Conservation (phyloP, 2,797 vertebrate species). For the Cossypha caffra region DNA sequence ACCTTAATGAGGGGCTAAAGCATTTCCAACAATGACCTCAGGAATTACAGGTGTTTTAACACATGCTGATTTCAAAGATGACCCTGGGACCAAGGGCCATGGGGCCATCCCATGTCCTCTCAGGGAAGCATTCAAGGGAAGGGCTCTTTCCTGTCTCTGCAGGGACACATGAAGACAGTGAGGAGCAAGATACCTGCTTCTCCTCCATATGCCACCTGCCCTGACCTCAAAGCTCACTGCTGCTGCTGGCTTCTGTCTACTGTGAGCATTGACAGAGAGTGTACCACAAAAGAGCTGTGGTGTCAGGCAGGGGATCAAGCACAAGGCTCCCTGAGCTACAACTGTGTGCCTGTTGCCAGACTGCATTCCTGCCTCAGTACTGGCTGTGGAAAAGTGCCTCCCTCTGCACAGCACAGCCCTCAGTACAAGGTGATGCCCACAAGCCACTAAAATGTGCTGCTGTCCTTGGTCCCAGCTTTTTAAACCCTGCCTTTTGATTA, state of each 20-base stretch:
- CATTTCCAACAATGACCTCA: slow-evolving; percentile 46
- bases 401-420: background rate
- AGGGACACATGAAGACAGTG: background rate
- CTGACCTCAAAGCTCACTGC: background rate
- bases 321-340: background rate
- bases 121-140: background rate
- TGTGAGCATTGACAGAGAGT: background rate
- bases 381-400: background rate
- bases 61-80: slow-evolving; percentile 36
- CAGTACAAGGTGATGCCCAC: background rate
- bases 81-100: background rate
- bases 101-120: accelerated
- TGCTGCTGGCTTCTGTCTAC: background rate
- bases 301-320: background rate
- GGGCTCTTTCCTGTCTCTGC: background rate
- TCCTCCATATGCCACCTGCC: background rate
- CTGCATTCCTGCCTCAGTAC: background rate
- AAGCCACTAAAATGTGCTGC: background rate
- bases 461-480: accelerated
- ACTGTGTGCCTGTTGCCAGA: background rate
- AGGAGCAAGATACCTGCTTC: background rate
- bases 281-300: background rate
- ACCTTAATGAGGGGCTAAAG: slow-evolving; percentile 63
- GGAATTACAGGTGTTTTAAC: slow-evolving; percentile 67
- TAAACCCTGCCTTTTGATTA: background rate